These are phyloP conservation scores for Heteromyza rotundicornis DNA, from an alignment of 2,888 invertebrate species.

Conservation along the genomic window DNA sequence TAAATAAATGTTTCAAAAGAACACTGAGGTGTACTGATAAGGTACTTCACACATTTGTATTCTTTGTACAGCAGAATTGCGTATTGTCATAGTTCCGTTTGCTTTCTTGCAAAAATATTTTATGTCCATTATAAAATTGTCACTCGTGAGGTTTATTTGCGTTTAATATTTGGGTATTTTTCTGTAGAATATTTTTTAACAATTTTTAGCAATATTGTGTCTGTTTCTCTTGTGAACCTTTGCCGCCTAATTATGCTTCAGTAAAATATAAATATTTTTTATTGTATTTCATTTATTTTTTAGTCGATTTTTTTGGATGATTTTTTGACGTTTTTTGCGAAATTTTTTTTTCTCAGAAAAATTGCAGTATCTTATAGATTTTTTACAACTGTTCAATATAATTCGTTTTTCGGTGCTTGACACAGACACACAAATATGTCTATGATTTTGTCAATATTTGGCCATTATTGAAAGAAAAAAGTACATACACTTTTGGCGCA, in stretches of 20 bases:
- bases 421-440: too few relatives aligned
- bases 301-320: background rate
- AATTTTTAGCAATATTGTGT: background rate
- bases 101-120: too few relatives aligned
- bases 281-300: too few relatives aligned
- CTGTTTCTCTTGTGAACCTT: background rate
- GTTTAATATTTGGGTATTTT: background rate
- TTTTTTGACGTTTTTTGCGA: background rate
- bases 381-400: conserved; percentile 1
- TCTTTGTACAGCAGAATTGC: too few relatives aligned
- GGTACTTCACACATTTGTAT: too few relatives aligned
- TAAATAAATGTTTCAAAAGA: too few relatives aligned
- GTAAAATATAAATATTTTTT: too few relatives aligned
- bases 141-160: background rate
- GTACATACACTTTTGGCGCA: too few relatives aligned
- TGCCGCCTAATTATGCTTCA: background rate
- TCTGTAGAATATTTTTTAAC: background rate
- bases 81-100: too few relatives aligned
- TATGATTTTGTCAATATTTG: background rate
- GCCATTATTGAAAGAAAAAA: background rate
- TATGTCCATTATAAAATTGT: too few relatives aligned
- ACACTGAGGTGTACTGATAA: too few relatives aligned
- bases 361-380: conserved; percentile 2
- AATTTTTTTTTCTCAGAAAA: background rate
- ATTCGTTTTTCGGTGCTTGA: background rate